Evolutionary conservation across 2,888 invertebrate genomes (phyloP), one percentile per base, ranked within the genome.

Genomic region (Trissolcus japonicus): DNA sequence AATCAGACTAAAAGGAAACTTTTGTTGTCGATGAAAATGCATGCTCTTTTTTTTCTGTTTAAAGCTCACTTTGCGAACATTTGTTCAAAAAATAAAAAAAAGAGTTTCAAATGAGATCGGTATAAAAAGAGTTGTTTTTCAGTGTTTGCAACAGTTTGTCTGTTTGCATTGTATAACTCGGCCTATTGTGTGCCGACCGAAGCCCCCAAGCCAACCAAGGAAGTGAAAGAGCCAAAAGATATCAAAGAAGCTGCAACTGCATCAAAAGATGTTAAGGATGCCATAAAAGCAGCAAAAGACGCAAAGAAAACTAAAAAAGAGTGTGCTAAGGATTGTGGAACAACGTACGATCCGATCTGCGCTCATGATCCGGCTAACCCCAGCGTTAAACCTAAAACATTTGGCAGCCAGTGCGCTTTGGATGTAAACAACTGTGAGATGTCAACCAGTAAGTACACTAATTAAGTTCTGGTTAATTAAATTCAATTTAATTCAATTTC

Each of bases 391-490:
- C 92, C 85, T 87, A 91, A 87, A 84, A 92, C 93, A 0, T 93
- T 93, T 80, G 93, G 92, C 78, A 92, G 89, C 83, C 91, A 91
- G 78, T 94, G 94, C 84, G 92, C 92, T 54, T 88, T 94, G 88
- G 91, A 91, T 76, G 92, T 92, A 81, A 91, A 92, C 86, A 94
- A 93, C 82, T 94, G 94, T 87, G 93, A 93, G 83, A 90, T 92
- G 82, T 91, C 91, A 82, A 91, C 92, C 55, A 91, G 93, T 93
- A 87, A 91, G 92, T 17, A 7, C n/a, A n/a, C n/a, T 14, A 43
- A 48, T 29, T 51, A 13, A 40, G n/a, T 63, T 43, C 50, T n/a
- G 13, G 51, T 62, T 46, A 55, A 56, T 41, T 54, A 60, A 60
- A 21, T 56, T 16, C 0, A 40, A 14, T 56, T 40, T 16, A 50